Conservation (phyloP, 2,888 invertebrate species). For the Dryobota labecula region DNA sequence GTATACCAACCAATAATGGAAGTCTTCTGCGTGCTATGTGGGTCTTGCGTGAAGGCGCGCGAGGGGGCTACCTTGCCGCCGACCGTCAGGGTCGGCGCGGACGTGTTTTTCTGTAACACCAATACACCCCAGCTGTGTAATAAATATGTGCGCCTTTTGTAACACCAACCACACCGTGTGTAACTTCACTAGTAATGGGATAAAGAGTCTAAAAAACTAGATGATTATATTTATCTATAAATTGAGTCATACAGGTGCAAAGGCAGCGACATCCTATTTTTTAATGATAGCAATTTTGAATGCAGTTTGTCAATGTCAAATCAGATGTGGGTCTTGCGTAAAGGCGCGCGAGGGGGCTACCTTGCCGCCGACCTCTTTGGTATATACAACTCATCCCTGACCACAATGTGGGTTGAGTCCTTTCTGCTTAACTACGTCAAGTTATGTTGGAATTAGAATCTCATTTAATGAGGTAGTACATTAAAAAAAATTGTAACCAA, state of each 20-base stretch:
- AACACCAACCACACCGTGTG: conserved; percentile 20
- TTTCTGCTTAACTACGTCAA: too few relatives aligned
- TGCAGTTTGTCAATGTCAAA: too few relatives aligned
- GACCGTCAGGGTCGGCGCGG: conserved; percentile 77
- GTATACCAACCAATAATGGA: conserved; percentile 80
- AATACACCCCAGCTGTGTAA: conserved; percentile 63
- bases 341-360: too few relatives aligned
- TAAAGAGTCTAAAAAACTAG: neutral
- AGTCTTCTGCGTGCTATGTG: conserved; percentile 67
- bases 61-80: conserved; percentile 76
- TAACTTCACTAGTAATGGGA: neutral
- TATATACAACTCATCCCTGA: too few relatives aligned
- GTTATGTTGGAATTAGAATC: neutral
- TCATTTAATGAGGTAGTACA: neutral
- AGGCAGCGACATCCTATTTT: too few relatives aligned
- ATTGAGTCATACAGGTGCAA: neutral
- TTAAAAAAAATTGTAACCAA: neutral
- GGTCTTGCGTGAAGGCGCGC: conserved; percentile 70
- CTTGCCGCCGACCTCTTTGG: too few relatives aligned
- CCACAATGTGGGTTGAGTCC: too few relatives aligned
- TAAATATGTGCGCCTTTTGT: conserved; percentile 51
- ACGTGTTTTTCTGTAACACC: conserved; percentile 78
- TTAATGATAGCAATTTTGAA: too few relatives aligned
- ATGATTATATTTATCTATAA: neutral
- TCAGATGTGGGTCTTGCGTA: too few relatives aligned